Evolutionary conservation across 2,113 vertebrate species (phyloP).

Genomic region (Paramormyrops kingsleyae): DNA sequence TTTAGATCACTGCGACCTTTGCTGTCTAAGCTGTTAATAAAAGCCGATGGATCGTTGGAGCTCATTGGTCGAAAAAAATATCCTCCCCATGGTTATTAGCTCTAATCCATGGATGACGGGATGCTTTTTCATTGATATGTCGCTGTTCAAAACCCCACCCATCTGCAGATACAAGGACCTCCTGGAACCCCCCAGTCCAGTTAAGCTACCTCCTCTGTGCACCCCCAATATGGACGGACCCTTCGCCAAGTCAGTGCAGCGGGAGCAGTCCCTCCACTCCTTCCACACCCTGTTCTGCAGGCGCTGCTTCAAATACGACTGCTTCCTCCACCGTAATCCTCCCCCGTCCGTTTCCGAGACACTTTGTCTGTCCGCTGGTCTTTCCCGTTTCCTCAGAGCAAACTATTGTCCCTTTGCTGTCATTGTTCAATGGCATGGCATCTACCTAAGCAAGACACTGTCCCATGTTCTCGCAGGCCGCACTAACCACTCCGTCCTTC

Average conservation of each 20-base stretch:
- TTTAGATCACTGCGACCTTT: neutral
- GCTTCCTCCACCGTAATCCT: slow-evolving; percentile 89
- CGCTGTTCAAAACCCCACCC: neutral
- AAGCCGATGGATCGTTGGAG: neutral
- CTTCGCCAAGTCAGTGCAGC: slow-evolving; percentile 88
- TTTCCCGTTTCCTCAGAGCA: neutral
- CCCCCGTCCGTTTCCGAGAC: neutral
- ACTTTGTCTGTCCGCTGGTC: neutral
- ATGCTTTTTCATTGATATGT: neutral
- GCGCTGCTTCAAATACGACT: slow-evolving; percentile 98
- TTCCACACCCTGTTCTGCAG: slow-evolving; percentile 97
- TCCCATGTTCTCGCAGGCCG: neutral
- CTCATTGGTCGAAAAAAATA: neutral
- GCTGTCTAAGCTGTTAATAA: neutral
- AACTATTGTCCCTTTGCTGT: neutral
- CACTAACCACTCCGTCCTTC: slow-evolving; percentile 22
- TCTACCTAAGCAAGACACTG: neutral
- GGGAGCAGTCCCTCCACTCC: slow-evolving; percentile 92
- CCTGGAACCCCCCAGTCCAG: slow-evolving; percentile 74
- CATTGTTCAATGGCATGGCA: neutral
- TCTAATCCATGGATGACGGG: no score
- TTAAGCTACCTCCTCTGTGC: slow-evolving; percentile 86
- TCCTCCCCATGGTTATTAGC: neutral
- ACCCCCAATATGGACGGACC: slow-evolving; percentile 94
- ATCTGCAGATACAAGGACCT: slow-evolving; percentile 83